phyloP scores from a whole-genome alignment of 2,113 vertebrate species.

The Thryonomys swinderianus region DNA sequence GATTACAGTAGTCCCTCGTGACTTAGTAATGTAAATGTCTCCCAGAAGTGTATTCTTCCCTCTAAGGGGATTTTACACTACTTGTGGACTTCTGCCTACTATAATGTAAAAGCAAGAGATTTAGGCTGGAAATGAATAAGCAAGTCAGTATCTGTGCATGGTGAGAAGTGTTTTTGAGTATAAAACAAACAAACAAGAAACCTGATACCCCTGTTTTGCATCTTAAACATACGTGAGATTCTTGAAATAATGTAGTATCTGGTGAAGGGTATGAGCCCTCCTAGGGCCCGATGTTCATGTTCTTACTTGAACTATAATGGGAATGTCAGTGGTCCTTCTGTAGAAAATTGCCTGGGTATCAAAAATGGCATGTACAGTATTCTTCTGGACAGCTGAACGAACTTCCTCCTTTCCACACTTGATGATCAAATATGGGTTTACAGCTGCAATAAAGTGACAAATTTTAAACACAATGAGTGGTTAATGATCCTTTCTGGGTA shows the following conservation, averaged over 20 bases:
- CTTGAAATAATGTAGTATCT: background rate
- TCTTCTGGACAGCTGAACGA: slow-evolving; percentile 85
- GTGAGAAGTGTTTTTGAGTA: background rate
- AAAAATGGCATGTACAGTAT: slow-evolving; percentile 89
- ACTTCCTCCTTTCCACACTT: slow-evolving; percentile 90
- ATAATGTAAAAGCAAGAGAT: background rate
- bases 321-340: slow-evolving; percentile 89
- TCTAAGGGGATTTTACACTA: background rate
- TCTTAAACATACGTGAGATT: background rate
- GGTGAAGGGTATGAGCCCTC: background rate
- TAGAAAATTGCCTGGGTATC: slow-evolving; percentile 93
- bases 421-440: slow-evolving; percentile 93
- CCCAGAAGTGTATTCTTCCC: background rate
- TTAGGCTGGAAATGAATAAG: background rate
- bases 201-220: background rate
- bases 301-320: slow-evolving; percentile 93
- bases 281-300: background rate
- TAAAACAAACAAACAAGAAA: background rate
- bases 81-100: background rate
- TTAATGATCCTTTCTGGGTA: slow-evolving; percentile 14
- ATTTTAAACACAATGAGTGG: slow-evolving; percentile 6
- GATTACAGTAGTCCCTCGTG: background rate
- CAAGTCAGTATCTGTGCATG: background rate
- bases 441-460: slow-evolving; percentile 86
- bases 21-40: background rate